phyloP scores from a whole-genome alignment of 2,113 vertebrate genomes.

The Onychostruthus taczanowskii region DNA sequence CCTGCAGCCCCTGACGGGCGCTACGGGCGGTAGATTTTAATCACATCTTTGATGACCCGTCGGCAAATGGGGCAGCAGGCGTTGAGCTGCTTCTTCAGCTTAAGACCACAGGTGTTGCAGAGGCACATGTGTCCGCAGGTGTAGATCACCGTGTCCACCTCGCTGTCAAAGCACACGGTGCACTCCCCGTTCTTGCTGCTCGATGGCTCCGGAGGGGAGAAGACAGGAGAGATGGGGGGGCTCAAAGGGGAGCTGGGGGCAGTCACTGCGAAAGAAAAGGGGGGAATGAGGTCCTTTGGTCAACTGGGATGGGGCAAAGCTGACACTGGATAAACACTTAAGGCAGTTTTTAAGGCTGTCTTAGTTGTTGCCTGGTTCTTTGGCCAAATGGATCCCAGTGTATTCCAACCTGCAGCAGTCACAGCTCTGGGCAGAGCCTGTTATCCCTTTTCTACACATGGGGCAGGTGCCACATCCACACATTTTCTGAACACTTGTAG shows the following conservation, averaged over 20 bases:
- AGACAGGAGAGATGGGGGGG: slow-evolving; percentile 84
- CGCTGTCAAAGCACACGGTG: slow-evolving; percentile 95
- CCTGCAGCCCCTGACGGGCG: neutral
- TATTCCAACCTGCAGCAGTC: neutral
- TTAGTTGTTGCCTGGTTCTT: neutral
- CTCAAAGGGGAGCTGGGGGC: slow-evolving; percentile 96
- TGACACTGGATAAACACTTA: rapidly evolving
- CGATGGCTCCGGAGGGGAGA: slow-evolving; percentile 79
- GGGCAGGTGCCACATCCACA: neutral
- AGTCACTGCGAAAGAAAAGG: slow-evolving; percentile 78
- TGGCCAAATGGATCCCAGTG: neutral
- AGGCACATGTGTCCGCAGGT: slow-evolving; percentile 99
- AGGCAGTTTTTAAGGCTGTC: neutral
- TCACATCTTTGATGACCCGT: slow-evolving; percentile 95
- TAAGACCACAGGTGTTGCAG: slow-evolving; percentile 92
- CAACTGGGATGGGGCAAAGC: neutral
- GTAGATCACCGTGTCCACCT: slow-evolving; percentile 98
- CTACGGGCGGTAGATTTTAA: slow-evolving; percentile 97
- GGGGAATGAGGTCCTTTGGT: neutral
- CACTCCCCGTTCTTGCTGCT: slow-evolving; percentile 89
- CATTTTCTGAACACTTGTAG: neutral
- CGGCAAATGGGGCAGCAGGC: slow-evolving; percentile 97
- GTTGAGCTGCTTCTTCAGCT: slow-evolving; percentile 91
- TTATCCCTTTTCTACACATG: no score
- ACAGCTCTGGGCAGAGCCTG: neutral